Evolutionary conservation across 2,113 vertebrate species (phyloP).

Genomic region (Plectropomus leopardus): DNA sequence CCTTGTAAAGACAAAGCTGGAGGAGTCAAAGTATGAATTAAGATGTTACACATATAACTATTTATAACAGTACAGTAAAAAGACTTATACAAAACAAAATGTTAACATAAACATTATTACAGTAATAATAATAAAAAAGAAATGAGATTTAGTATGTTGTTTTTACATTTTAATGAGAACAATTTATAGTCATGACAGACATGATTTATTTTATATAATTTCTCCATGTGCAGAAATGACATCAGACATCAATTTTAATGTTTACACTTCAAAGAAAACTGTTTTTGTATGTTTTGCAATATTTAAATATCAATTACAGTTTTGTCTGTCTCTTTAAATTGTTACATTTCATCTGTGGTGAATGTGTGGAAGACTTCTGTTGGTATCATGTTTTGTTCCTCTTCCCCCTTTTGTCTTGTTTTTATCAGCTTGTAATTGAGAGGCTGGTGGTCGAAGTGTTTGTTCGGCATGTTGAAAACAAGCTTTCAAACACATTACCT

Average conservation of each 20-base stretch:
- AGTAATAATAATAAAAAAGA: constrained; percentile 70
- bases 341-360: constrained; percentile 61
- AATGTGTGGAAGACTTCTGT: constrained; percentile 58
- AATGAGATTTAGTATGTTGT: constrained; percentile 74
- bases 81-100: constrained; percentile 81
- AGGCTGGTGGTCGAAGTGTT: constrained; percentile 23
- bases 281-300: constrained; percentile 76
- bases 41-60: constrained; percentile 79
- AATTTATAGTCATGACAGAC: constrained; percentile 79
- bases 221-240: constrained; percentile 74
- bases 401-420: neutral
- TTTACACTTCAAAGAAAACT: constrained; percentile 78
- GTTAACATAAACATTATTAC: constrained; percentile 76
- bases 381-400: constrained; percentile 32
- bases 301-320: constrained; percentile 75
- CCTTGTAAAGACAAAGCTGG: constrained; percentile 71
- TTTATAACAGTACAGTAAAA: constrained; percentile 85
- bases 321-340: constrained; percentile 66
- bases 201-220: constrained; percentile 81
- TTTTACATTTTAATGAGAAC: constrained; percentile 81
- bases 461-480: constrained; percentile 17
- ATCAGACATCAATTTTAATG: constrained; percentile 74
- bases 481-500: constrained; percentile 40
- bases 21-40: constrained; percentile 71
- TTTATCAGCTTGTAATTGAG: constrained; percentile 13